Conservation (phyloP, 1,140 invertebrate species). For the Polypedilum vanderplanki region DNA sequence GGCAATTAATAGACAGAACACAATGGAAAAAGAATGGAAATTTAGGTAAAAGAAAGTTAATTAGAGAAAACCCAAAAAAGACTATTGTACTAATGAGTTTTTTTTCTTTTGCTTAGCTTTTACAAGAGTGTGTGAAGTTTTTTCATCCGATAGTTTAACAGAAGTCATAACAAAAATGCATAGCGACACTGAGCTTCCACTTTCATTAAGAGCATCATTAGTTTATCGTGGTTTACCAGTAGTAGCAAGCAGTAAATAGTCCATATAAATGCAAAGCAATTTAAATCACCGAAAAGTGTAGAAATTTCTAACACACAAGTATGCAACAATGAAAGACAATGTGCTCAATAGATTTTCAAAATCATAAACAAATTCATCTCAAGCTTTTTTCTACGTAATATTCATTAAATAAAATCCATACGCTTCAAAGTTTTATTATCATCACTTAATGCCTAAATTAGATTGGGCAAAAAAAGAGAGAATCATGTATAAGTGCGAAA, state of each 20-base stretch:
- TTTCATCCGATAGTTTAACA: not conserved
- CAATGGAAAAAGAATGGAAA: not conserved
- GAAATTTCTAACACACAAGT: not conserved
- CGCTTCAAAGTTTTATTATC: no score
- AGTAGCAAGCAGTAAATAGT: not conserved
- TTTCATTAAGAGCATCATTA: not conserved
- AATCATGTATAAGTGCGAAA: no score
- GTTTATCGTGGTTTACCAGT: conserved; percentile 20
- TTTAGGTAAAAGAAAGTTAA: not conserved
- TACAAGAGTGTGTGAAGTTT: not conserved
- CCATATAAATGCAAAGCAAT: not conserved
- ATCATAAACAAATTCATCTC: no score
- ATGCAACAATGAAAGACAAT: not conserved
- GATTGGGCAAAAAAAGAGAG: no score
- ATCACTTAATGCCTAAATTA: no score
- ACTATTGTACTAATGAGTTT: not conserved
- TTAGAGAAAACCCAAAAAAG: not conserved
- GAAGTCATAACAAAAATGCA: conserved; percentile 22
- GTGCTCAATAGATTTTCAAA: conserved; percentile 5
- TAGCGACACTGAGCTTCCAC: conserved; percentile 6
- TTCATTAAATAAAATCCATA: no score
- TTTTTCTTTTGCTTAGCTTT: not conserved
- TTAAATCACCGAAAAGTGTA: not conserved
- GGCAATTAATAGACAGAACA: not conserved
- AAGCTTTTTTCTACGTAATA: no score